Evolutionary conservation across 2,888 invertebrate species (phyloP), one percentile per base, ranked within the genome.

Genomic region (Hartigia nigra): DNA sequence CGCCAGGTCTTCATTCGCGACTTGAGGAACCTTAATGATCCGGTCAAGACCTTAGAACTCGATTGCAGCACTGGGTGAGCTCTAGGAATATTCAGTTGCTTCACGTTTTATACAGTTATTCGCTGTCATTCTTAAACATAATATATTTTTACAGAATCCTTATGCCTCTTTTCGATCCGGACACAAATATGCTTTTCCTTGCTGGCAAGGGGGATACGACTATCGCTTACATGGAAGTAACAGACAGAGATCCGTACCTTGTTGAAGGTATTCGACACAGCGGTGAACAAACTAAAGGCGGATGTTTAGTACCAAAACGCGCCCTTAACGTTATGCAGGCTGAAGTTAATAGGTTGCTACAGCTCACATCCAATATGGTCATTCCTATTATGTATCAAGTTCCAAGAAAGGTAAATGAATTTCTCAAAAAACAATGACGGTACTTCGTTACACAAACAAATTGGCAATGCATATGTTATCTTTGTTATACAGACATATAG

Each of bases 321-420:
- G 97, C 97, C 0, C 92, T 99, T 70, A 95, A 96, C 86, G 97
- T 98, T n/a, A 99, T 99, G 98, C 96, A 97, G 86, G 98, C 98
- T 0, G 99, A 99, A 92, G 98, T 99, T 5, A 98, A 98, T 92
- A 93, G 98, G 83, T 94, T 99, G 75, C 93, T 98, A 78, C 97
- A 98, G 88, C 93, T 99, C 79, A 96, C 97, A 5, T 96, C 97
- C 78, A 95, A 95, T 79, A 95, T 96, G 83, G 97, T 99, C 74
- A 95, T 98, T 88, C 98, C 98, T 31, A 96, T 98, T 83, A 98
- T 97, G 93, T 99, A 98, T 92, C 97, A 98, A 92, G 98, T 98
- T 85, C 98, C 98, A 14, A 93, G 98, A 88, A 97, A 97, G 94
- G 97, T 97, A 87, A 81, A 72, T n/a, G 35, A 70, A 77, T 2